A percentile compares a stretch with the other conserved stretches of the same genome.
Evolutionary conservation across 1,140 invertebrate genomes (phyloP).

Genomic region (Drosophila persimilis): DNA sequence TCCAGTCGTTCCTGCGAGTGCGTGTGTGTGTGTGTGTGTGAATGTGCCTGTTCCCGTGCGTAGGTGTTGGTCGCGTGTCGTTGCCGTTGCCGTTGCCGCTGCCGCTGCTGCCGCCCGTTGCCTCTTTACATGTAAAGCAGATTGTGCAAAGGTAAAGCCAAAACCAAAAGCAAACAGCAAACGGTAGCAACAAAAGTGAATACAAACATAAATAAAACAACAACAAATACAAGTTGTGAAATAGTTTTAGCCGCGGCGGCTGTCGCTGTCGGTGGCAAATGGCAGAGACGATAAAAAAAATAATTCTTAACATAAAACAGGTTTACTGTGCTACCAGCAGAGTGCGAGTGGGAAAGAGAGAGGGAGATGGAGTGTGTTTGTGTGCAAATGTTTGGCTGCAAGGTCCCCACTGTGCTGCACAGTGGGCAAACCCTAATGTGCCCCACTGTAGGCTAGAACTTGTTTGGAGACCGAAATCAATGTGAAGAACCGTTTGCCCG

Average conservation of each 20-base stretch:
- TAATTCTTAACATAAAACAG: conserved; percentile 46
- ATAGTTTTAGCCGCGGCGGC: conserved; percentile 20
- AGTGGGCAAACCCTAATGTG: conserved; percentile 24
- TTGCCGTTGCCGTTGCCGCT: too few species aligned
- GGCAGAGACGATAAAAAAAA: conserved; percentile 48
- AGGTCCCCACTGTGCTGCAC: conserved; percentile 20
- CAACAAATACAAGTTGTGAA: conserved; percentile 45
- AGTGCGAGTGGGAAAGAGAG: not conserved
- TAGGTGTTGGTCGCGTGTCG: conserved; percentile 23
- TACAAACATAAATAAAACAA: conserved; percentile 19
- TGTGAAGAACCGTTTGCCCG: conserved; percentile 48
- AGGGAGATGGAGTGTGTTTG: not conserved
- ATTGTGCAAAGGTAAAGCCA: conserved; percentile 46
- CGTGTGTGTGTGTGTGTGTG: too few species aligned
- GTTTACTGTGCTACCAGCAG: conserved; percentile 27
- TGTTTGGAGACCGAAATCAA: conserved; percentile 53
- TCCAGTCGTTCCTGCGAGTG: too few species aligned
- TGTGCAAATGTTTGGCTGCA: conserved; percentile 23
- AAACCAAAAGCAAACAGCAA: conserved; percentile 11
- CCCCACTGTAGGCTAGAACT: conserved; percentile 40
- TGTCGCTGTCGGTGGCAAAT: conserved; percentile 7
- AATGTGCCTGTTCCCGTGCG: too few species aligned
- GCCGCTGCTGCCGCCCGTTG: conserved; percentile 15
- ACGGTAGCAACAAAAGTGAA: conserved; percentile 35
- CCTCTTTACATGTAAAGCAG: conserved; percentile 28